These are phyloP conservation scores for Dorcus hopei DNA, from an alignment of 2,888 invertebrate genomes.

Conservation along the genomic window DNA sequence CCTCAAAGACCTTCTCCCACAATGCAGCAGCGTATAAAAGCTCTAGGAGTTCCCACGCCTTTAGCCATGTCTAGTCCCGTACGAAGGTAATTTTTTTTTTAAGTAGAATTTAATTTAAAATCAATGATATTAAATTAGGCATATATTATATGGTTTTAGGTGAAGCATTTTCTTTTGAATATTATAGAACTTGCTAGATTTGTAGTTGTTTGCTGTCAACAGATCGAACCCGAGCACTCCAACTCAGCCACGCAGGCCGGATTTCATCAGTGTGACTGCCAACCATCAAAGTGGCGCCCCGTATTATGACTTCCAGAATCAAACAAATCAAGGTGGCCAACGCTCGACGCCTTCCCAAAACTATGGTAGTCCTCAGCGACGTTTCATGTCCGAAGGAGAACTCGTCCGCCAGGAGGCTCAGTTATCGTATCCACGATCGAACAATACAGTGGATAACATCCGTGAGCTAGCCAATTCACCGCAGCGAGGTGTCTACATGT, in stretches of 20 bases:
- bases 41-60: conserved; percentile 85
- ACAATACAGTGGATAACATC: conserved; percentile 81
- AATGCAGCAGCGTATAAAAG: conserved; percentile 87
- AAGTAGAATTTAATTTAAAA: neutral
- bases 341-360: conserved; percentile 44
- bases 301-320: conserved; percentile 48
- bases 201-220: conserved; percentile 47
- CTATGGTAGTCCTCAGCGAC: conserved; percentile 38
- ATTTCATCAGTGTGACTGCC: conserved; percentile 73
- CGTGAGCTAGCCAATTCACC: conserved; percentile 85
- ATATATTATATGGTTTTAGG: too few species aligned
- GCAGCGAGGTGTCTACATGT: conserved; percentile 76
- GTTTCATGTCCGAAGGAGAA: conserved; percentile 79
- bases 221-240: conserved; percentile 93
- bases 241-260: conserved; percentile 83
- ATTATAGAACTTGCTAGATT: conserved; percentile 31
- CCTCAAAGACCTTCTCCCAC: conserved; percentile 70
- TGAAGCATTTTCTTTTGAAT: conserved; percentile 23
- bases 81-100: conserved; percentile 63
- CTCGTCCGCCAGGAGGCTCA: conserved; percentile 63
- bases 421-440: conserved; percentile 64
- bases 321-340: conserved; percentile 36
- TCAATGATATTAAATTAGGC: too few species aligned
- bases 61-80: conserved; percentile 84
- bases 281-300: conserved; percentile 29